Percentiles rank a stretch among this genome's conserved stretches.
phyloP scores from a whole-genome alignment of 2,797 vertebrate species.

The Huso huso region DNA sequence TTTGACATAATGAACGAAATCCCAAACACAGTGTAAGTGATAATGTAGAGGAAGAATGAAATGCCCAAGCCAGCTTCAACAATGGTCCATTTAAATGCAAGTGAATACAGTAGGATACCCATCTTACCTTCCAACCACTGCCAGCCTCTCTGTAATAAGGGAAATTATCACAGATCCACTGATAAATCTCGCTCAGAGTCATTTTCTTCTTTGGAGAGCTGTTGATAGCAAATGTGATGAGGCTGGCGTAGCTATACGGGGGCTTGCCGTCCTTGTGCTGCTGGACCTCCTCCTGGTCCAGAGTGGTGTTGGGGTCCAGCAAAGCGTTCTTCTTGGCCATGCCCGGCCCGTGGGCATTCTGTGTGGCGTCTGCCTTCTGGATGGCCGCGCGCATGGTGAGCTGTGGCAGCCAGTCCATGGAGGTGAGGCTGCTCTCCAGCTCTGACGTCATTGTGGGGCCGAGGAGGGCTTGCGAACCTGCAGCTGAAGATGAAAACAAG shows the following conservation, averaged over 20 bases:
- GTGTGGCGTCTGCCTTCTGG: conserved; percentile 74
- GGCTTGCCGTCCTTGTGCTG: conserved; percentile 90
- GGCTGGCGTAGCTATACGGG: conserved; percentile 87
- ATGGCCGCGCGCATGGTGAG: conserved; percentile 87
- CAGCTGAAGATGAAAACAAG: conserved; percentile 21
- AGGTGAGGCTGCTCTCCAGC: conserved; percentile 89
- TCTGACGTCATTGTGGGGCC: conserved; percentile 79
- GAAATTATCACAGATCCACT: conserved; percentile 94
- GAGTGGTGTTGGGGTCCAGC: conserved; percentile 80
- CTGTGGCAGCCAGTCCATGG: conserved; percentile 91
- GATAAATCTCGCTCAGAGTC: conserved; percentile 91
- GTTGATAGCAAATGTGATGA: conserved; percentile 90
- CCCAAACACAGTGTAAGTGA: too few relatives aligned
- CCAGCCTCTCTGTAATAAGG: conserved; percentile 88
- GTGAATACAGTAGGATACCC: too few relatives aligned
- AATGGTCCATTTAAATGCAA: too few relatives aligned
- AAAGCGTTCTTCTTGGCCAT: conserved; percentile 77
- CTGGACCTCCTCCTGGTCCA: conserved; percentile 87
- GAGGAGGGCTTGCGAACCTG: conserved; percentile 41
- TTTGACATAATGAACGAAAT: too few relatives aligned
- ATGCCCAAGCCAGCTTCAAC: too few relatives aligned
- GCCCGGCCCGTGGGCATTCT: conserved; percentile 72
- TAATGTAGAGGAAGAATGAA: too few relatives aligned
- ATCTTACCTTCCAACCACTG: conserved; percentile 86
- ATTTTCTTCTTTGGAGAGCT: conserved; percentile 93